Conservation (phyloP, 2,888 invertebrate genomes). For the Eupithecia abbreviata region DNA sequence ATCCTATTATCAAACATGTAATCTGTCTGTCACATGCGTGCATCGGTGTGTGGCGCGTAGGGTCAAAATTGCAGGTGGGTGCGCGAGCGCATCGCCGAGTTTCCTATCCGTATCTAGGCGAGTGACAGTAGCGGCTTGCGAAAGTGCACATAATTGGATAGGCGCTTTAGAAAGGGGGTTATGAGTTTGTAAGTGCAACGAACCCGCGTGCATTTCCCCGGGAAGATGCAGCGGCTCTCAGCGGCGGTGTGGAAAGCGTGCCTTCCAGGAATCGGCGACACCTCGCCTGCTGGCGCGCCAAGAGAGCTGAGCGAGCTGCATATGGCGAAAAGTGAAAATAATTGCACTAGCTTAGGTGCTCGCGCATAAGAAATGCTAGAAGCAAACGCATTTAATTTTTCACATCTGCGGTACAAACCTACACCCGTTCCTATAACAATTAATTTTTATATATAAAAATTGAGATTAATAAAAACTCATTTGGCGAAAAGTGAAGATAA, state of each 20-base stretch:
- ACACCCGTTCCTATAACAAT: slow-evolving; percentile 14
- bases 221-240: slow-evolving; percentile 73
- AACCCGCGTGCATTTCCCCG: slow-evolving; percentile 80
- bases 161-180: slow-evolving; percentile 84
- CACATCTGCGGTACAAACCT: not conserved
- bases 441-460: not conserved
- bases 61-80: slow-evolving; percentile 63
- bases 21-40: slow-evolving; percentile 29
- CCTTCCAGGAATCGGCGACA: slow-evolving; percentile 74
- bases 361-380: slow-evolving; percentile 18
- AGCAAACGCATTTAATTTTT: not conserved
- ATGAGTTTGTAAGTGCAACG: slow-evolving; percentile 84
- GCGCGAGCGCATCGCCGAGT: slow-evolving; percentile 72
- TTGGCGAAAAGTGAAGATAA: slow-evolving; percentile 77
- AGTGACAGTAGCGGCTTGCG: slow-evolving; percentile 83
- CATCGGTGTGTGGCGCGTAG: slow-evolving; percentile 45
- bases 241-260: slow-evolving; percentile 73
- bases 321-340: slow-evolving; percentile 78
- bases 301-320: slow-evolving; percentile 58
- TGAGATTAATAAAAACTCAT: slow-evolving; percentile 31
- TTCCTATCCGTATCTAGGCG: slow-evolving; percentile 83
- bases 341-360: slow-evolving; percentile 40
- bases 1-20: slow-evolving; percentile 32
- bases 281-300: slow-evolving; percentile 50
- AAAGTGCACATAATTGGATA: slow-evolving; percentile 85